Evolutionary conservation across 2,888 invertebrate species (phyloP).

Genomic region (Trypoxylon attenuatum): DNA sequence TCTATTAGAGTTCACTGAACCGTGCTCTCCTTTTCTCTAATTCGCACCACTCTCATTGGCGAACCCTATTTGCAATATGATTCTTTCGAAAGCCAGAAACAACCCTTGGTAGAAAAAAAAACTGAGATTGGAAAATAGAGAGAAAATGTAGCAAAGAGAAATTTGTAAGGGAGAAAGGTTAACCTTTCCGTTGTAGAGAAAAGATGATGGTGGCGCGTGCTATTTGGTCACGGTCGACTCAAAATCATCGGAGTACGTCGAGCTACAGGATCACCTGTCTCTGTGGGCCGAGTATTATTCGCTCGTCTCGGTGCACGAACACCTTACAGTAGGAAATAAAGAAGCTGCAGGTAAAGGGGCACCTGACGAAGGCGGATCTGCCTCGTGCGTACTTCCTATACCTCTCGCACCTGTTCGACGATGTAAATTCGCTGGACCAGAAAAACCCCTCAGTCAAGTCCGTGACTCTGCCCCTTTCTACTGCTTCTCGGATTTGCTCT

Average conservation of each 20-base stretch:
- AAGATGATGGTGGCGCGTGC: conserved; percentile 21
- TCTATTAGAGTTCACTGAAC: conserved; percentile 46
- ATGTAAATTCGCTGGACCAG: conserved; percentile 33
- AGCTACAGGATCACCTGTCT: conserved; percentile 46
- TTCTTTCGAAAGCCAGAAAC: too few species aligned
- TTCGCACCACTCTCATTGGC: too few species aligned
- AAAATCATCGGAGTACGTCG: conserved; percentile 34
- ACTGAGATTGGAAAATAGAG: too few species aligned
- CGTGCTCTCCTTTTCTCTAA: conserved; percentile 13
- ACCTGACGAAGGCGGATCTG: conserved; percentile 35
- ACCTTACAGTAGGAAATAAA: conserved; percentile 3
- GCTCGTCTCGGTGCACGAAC: conserved; percentile 5
- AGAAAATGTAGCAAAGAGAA: too few species aligned
- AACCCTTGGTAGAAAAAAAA: too few species aligned
- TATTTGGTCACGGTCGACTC: conserved; percentile 24
- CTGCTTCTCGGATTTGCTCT: too few species aligned
- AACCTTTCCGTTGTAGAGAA: neutral
- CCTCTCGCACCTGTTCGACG: conserved; percentile 19
- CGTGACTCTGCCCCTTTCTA: too few species aligned
- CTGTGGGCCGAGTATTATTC: conserved; percentile 1
- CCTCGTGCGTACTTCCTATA: conserved; percentile 3
- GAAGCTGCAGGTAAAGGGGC: conserved; percentile 15
- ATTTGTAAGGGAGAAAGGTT: neutral
- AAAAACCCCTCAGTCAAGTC: too few species aligned
- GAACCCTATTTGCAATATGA: too few species aligned